Base-by-base conservation (phyloP, 2,113 vertebrate species). In the Aramus guarauna region DNA sequence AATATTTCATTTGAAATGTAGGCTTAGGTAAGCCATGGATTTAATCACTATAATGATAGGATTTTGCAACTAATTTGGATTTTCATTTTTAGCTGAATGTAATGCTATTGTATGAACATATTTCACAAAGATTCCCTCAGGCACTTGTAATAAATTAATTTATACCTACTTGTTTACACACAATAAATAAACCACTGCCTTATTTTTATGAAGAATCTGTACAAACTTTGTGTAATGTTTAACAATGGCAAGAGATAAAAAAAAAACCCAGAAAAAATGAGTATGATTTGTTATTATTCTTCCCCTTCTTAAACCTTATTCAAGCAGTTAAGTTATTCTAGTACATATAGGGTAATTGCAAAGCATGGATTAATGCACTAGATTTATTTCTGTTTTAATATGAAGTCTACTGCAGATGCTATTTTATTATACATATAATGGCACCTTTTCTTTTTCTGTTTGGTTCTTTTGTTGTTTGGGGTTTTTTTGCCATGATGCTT, bases 1-100 rank as follows among this genome's bases (percentile, higher is more conserved):
- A 92, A 78, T 68, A 82, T 32, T 94, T 79, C 5, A 58, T 88
- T 88, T 93, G 58, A 91, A 94, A 94, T 82, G 71, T 4, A 88
- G 58, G 68, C 72, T 92, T 94, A 84, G 64, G 86, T 78, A 91
- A 94, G 47, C 32, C 45, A 73, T 29, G 62, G 48, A 83, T 66
- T 96, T 96, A 93, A 92, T 88, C 81, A 50, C 55, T 93, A 5
- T 82, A 92, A 92, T 91, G 53, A 91, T 13, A 85, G 36, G 90
- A 96, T 94, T 94, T 93, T 77, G 68, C 64, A 93, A 78, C 74
- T 94, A 88, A 90, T 72, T 81, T 90, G 92, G 69, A 72, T 93
- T 96, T 95, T 93, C 43, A 58, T 60, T 90, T 90, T 90, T 76
- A 90, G 69, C 71, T 93, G 69, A 88, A 83, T 76, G 48, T 90